phyloP scores from a whole-genome alignment of 2,888 invertebrate genomes.

The Peribatodes rhomboidaria region DNA sequence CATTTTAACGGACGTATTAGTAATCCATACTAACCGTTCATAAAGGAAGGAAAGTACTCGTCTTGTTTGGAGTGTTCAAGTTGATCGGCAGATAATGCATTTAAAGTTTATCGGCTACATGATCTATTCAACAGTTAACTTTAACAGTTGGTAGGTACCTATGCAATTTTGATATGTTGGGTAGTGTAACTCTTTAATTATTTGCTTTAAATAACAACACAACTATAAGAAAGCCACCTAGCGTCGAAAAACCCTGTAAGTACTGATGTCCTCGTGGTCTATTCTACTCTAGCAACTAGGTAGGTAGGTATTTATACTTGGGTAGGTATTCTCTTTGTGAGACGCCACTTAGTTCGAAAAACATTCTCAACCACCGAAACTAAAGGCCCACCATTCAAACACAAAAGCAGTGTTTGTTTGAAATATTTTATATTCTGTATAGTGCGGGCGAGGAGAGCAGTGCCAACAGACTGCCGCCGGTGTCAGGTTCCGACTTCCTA shows the following conservation, averaged over 20 bases:
- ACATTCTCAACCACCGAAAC: slow-evolving; percentile 46
- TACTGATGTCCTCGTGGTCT: too few species aligned
- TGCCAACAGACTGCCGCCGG: slow-evolving; percentile 68
- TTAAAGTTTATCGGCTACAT: neutral
- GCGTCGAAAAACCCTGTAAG: too few species aligned
- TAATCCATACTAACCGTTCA: slow-evolving; percentile 41
- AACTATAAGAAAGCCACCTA: too few species aligned
- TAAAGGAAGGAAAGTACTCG: slow-evolving; percentile 43
- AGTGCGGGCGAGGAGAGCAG: slow-evolving; percentile 64
- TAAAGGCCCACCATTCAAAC: slow-evolving; percentile 43
- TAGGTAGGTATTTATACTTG: too few species aligned
- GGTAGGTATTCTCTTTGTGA: too few species aligned
- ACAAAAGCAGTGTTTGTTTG: slow-evolving; percentile 45
- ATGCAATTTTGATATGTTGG: neutral
- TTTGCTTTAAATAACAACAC: too few species aligned
- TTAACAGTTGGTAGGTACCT: neutral
- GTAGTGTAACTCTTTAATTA: neutral
- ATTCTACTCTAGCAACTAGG: too few species aligned
- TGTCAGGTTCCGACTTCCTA: slow-evolving; percentile 61
- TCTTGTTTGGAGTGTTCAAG: slow-evolving; percentile 31
- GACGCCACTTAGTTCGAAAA: slow-evolving; percentile 41
- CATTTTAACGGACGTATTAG: slow-evolving; percentile 49
- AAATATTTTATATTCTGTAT: slow-evolving; percentile 52
- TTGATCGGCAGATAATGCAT: slow-evolving; percentile 11
- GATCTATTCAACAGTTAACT: neutral